Conservation (phyloP, 2,797 vertebrate species). For the Diceros bicornis region DNA sequence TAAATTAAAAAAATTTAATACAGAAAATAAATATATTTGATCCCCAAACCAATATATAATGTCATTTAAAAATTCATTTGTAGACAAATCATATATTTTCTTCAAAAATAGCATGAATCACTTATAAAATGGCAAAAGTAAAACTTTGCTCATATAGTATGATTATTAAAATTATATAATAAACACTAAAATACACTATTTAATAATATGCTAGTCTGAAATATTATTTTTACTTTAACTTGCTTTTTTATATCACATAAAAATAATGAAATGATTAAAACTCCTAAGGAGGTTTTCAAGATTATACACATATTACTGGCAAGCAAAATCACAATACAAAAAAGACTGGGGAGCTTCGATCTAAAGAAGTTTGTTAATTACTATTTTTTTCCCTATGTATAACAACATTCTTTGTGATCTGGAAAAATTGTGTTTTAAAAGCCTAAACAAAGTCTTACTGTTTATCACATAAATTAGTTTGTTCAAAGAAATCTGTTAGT, state of each 20-base stretch:
- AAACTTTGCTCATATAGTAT: background rate
- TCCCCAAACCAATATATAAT: background rate
- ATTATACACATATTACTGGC: conserved; percentile 10
- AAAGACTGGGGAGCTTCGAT: background rate
- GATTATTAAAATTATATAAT: background rate
- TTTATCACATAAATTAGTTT: conserved; percentile 12
- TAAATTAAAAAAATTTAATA: background rate
- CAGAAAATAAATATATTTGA: background rate
- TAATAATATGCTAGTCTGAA: conserved; percentile 11
- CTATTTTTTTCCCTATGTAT: background rate
- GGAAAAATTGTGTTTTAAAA: conserved; percentile 40
- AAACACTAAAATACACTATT: background rate
- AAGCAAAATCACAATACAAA: conserved; percentile 39
- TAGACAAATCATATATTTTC: background rate
- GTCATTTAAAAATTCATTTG: conserved; percentile 41
- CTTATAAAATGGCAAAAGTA: conserved; percentile 14
- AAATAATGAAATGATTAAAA: conserved; percentile 47
- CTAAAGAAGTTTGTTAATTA: background rate
- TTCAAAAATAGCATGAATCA: conserved; percentile 35
- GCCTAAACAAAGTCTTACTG: conserved; percentile 8
- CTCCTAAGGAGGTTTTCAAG: background rate
- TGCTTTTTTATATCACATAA: background rate
- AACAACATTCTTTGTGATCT: conserved; percentile 47
- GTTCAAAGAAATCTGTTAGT: conserved; percentile 48
- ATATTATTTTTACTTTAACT: conserved; percentile 10